phyloP scores from a whole-genome alignment of 2,797 vertebrate genomes.

The Huso huso region DNA sequence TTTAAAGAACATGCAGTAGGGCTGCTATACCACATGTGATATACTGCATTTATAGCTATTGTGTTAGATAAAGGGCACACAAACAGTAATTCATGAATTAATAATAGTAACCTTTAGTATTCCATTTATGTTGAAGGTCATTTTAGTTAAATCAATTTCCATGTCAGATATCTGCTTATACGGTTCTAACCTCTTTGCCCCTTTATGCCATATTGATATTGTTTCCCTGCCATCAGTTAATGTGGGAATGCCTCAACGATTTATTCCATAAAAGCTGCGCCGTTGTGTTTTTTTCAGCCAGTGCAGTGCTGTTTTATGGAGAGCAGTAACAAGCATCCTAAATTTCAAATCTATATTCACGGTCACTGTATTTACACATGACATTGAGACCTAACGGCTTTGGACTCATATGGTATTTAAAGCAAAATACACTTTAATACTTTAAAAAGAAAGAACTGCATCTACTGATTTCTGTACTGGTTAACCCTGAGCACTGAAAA shows the following conservation, averaged over 20 bases:
- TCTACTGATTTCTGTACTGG: too few species aligned
- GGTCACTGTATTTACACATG: not conserved
- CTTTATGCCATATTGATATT: not conserved
- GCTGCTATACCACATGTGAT: not conserved
- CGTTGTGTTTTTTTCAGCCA: too few species aligned
- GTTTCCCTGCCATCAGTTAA: not conserved
- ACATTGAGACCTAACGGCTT: not conserved
- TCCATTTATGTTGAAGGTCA: constrained; percentile 5
- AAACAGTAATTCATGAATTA: not conserved
- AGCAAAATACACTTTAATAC: not conserved
- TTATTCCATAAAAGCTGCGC: not conserved
- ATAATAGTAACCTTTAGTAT: constrained; percentile 8
- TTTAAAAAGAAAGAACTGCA: not conserved
- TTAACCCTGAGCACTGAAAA: too few species aligned
- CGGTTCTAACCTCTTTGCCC: not conserved
- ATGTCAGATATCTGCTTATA: constrained; percentile 1
- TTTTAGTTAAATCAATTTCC: constrained; percentile 3
- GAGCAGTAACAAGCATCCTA: too few species aligned
- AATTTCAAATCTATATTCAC: too few species aligned
- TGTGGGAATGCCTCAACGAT: not conserved
- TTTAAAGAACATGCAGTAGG: not conserved
- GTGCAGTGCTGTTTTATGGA: too few species aligned
- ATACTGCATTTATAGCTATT: too few species aligned
- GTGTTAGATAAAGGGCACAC: too few species aligned
- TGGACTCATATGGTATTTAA: not conserved